Percentiles rank a stretch among this genome's conserved stretches.
Conservation (phyloP, 2,113 vertebrate species). For the Laticauda colubrina region DNA sequence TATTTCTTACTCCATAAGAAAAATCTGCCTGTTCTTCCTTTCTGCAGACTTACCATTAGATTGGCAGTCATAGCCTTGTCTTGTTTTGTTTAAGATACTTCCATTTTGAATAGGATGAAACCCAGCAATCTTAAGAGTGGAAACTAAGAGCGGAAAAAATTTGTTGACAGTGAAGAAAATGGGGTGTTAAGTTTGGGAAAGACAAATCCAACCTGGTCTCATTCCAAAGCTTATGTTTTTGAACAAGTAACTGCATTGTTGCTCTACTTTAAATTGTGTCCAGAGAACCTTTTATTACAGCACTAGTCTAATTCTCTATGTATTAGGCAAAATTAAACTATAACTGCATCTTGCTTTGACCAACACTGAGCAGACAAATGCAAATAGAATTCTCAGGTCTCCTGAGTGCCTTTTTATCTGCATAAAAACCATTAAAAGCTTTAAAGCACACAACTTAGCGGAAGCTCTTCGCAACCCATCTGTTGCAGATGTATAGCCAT, state of each 20-base stretch:
- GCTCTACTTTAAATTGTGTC: conserved; percentile 40
- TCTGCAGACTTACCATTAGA: not conserved
- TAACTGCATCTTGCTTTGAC: conserved; percentile 38
- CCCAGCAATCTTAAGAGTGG: not conserved
- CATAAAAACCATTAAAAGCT: conserved; percentile 63
- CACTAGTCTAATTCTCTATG: conserved; percentile 29
- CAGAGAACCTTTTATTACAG: conserved; percentile 43
- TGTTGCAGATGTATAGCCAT: conserved; percentile 50
- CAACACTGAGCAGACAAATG: conserved; percentile 46
- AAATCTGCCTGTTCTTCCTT: not conserved
- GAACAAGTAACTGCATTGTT: conserved; percentile 33
- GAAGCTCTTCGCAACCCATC: conserved; percentile 55
- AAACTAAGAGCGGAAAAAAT: not conserved
- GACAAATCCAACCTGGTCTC: not conserved
- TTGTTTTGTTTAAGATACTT: not conserved
- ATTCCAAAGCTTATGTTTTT: conserved; percentile 25
- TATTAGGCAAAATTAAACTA: conserved; percentile 50
- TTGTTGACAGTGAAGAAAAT: not conserved
- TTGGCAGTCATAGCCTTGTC: not conserved
- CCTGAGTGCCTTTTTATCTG: conserved; percentile 76
- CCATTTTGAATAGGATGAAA: not conserved
- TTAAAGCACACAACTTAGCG: conserved; percentile 65
- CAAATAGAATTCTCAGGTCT: conserved; percentile 48
- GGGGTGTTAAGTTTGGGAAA: not conserved
- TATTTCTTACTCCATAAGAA: not conserved